A percentile compares a stretch with the other conserved stretches of the same genome.
These are phyloP conservation scores for Sprattus sprattus DNA, from an alignment of 2,113 vertebrate species.

Conservation along the genomic window DNA sequence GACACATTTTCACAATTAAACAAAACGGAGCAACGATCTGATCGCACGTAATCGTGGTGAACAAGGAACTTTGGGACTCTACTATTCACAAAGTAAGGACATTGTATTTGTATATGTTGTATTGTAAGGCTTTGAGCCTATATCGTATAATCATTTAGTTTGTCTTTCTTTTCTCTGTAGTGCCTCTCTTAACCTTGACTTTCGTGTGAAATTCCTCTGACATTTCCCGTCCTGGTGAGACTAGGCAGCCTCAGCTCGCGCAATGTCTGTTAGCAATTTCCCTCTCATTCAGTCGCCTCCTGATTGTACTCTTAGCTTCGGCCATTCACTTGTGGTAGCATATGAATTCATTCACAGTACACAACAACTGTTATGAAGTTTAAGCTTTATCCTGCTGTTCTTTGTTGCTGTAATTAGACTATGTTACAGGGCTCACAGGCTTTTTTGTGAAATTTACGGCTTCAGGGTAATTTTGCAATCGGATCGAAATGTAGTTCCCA, in stretches of 20 bases:
- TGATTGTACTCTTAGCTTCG: too few species aligned
- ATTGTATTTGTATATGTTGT: neutral
- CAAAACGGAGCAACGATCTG: neutral
- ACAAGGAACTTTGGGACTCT: neutral
- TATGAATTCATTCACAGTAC: neutral
- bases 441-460: too few species aligned
- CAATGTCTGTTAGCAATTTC: neutral
- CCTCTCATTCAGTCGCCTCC: neutral
- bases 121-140: neutral
- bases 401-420: too few species aligned
- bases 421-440: too few species aligned
- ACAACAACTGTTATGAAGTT: neutral
- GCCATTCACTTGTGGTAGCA: too few species aligned
- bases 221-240: slow-evolving; percentile 10
- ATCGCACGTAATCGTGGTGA: neutral
- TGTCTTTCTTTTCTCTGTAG: neutral
- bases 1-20: neutral
- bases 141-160: neutral
- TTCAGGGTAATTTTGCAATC: too few species aligned
- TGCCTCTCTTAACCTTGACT: neutral
- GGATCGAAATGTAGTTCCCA: too few species aligned
- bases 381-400: too few species aligned
- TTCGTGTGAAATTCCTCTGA: slow-evolving; percentile 8
- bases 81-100: neutral
- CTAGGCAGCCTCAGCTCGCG: neutral